These are phyloP conservation scores for Allophyes oxyacanthae DNA, from an alignment of 2,888 invertebrate species.

Conservation along the genomic window DNA sequence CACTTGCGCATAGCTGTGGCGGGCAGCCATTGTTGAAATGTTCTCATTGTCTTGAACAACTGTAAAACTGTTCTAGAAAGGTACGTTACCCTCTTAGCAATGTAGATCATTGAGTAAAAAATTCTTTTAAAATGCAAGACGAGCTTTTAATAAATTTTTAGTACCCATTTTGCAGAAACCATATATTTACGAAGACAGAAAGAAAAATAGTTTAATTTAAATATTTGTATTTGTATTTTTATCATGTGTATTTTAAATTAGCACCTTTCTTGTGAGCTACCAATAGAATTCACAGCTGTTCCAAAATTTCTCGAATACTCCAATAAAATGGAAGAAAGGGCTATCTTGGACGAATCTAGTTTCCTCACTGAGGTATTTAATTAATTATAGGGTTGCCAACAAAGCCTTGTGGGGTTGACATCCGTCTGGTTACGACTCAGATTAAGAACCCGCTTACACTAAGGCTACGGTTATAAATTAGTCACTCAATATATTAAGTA, in stretches of 20 bases:
- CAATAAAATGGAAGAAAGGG: constrained; percentile 6
- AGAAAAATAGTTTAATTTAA: no score
- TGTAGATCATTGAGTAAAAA: constrained; percentile 19
- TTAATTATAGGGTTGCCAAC: constrained; percentile 58
- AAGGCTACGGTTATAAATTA: constrained; percentile 37
- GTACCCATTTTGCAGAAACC: no score
- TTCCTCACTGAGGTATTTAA: constrained; percentile 59
- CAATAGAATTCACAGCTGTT: constrained; percentile 18
- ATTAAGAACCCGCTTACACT: no score
- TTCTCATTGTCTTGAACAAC: constrained; percentile 51
- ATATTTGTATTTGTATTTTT: no score
- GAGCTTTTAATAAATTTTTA: neutral
- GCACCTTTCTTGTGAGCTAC: no score
- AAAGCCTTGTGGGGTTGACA: constrained; percentile 49
- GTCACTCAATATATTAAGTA: constrained; percentile 27
- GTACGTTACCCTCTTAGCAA: constrained; percentile 32
- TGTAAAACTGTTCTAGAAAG: constrained; percentile 39
- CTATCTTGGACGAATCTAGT: constrained; percentile 37
- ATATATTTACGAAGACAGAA: no score
- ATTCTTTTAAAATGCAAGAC: constrained; percentile 22
- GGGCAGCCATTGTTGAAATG: constrained; percentile 45
- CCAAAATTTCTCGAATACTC: constrained; percentile 13
- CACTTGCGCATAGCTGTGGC: constrained; percentile 41
- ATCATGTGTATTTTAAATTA: no score
- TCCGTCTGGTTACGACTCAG: no score